These are phyloP conservation scores for Miniopterus natalensis DNA, from an alignment of 2,113 vertebrate species.

Conservation along the genomic window DNA sequence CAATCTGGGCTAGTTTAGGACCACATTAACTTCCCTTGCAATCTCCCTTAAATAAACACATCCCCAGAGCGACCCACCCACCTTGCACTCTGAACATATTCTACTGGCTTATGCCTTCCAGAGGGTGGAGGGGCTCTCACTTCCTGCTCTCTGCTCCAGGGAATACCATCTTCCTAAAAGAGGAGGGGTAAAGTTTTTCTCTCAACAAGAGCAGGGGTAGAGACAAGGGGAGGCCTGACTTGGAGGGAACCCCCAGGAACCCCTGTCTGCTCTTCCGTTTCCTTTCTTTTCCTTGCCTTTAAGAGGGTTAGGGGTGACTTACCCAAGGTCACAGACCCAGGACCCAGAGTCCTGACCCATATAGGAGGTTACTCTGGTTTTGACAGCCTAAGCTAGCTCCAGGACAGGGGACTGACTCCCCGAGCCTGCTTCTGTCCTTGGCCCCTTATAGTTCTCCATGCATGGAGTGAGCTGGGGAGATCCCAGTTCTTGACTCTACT, in stretches of 20 bases:
- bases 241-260: neutral
- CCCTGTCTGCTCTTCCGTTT: too few species aligned
- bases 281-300: neutral
- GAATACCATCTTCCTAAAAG: constrained; percentile 22
- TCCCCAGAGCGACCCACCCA: constrained; percentile 58
- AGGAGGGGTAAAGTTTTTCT: neutral
- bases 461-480: neutral
- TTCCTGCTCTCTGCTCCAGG: neutral
- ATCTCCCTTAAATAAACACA: constrained; percentile 70
- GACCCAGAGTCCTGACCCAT: neutral
- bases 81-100: constrained; percentile 68
- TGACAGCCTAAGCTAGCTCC: neutral
- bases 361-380: neutral
- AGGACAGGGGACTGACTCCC: neutral
- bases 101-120: constrained; percentile 50
- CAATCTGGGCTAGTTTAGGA: constrained; percentile 6
- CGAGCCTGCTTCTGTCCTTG: neutral
- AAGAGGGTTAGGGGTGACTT: constrained; percentile 35
- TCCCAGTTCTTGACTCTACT: neutral
- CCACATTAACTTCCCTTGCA: constrained; percentile 58
- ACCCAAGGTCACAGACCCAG: constrained; percentile 61
- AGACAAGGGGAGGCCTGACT: neutral
- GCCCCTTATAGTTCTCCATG: neutral
- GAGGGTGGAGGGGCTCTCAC: neutral
- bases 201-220: neutral